phyloP scores from a whole-genome alignment of 2,113 vertebrate genomes.

The Daubentonia madagascariensis region DNA sequence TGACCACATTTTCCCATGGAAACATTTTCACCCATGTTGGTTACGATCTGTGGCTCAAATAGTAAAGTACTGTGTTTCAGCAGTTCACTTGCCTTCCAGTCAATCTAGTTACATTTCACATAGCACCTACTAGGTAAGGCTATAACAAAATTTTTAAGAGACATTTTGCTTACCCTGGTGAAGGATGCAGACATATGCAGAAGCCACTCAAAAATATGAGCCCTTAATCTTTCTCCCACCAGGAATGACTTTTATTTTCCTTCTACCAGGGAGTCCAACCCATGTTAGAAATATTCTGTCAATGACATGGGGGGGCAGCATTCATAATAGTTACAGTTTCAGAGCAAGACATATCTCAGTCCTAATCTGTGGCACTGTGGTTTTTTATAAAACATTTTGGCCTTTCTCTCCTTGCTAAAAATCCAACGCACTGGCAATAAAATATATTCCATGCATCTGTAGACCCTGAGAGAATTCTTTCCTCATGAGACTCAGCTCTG shows the following conservation, averaged over 20 bases:
- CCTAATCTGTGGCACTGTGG: not conserved
- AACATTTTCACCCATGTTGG: conserved; percentile 35
- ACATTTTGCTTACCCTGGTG: not conserved
- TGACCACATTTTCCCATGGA: conserved; percentile 72
- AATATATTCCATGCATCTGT: not conserved
- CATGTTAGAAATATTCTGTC: not conserved
- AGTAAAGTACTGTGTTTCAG: conserved; percentile 35
- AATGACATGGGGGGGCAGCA: not conserved
- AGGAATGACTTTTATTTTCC: not conserved
- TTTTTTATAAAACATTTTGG: not conserved
- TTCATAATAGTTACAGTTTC: not conserved
- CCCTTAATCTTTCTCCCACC: not conserved
- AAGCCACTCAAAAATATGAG: not conserved
- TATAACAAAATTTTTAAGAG: not conserved
- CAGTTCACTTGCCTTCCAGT: not conserved
- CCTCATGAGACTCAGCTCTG: conserved; percentile 36
- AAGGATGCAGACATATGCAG: not conserved
- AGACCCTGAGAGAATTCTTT: conserved; percentile 19
- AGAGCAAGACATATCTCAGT: not conserved
- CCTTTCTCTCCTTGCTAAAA: not conserved
- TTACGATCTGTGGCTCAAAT: not conserved
- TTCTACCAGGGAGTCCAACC: not conserved
- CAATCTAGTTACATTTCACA: not conserved
- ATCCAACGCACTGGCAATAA: not conserved
- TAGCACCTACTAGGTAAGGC: not conserved